Percentiles rank a stretch among this genome's conserved stretches.
These are phyloP conservation scores for Ostrea edulis DNA, from an alignment of 1,140 invertebrate species.

Conservation along the genomic window DNA sequence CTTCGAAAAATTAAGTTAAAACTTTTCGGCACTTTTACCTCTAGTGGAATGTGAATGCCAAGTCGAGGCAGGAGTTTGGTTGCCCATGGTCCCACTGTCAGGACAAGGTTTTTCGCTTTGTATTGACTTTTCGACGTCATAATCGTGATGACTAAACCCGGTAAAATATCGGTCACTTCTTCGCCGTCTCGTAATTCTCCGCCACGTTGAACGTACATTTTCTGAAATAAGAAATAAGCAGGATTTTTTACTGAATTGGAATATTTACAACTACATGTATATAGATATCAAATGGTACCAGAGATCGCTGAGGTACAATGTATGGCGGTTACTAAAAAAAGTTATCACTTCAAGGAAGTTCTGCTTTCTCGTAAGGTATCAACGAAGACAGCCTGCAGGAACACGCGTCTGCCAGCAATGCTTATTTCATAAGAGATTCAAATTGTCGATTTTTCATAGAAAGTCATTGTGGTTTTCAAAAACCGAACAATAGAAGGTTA, in stretches of 20 bases:
- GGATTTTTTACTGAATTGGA: too few relatives aligned
- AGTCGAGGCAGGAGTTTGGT: constrained; percentile 60
- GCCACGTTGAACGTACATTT: constrained; percentile 64
- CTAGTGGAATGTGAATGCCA: constrained; percentile 67
- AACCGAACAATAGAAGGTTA: too few relatives aligned
- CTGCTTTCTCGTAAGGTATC: too few relatives aligned
- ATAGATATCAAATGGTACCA: background rate
- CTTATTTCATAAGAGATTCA: too few relatives aligned
- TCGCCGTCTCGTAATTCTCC: constrained; percentile 68
- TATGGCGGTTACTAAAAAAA: too few relatives aligned
- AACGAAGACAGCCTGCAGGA: too few relatives aligned
- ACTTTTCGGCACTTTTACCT: constrained; percentile 51
- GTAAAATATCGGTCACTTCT: constrained; percentile 57
- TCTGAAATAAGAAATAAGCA: constrained; percentile 54
- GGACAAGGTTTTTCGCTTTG: constrained; percentile 61
- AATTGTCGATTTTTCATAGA: too few relatives aligned
- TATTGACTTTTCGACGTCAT: constrained; percentile 66
- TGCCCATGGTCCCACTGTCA: constrained; percentile 72
- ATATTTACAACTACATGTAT: background rate
- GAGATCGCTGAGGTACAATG: too few relatives aligned
- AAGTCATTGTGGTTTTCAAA: too few relatives aligned
- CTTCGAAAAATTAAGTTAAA: too few relatives aligned
- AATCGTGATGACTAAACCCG: constrained; percentile 64
- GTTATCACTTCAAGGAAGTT: too few relatives aligned
- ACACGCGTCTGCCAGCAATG: too few relatives aligned